phyloP scores from a whole-genome alignment of 1,140 invertebrate species.

The Drosophila ambigua region DNA sequence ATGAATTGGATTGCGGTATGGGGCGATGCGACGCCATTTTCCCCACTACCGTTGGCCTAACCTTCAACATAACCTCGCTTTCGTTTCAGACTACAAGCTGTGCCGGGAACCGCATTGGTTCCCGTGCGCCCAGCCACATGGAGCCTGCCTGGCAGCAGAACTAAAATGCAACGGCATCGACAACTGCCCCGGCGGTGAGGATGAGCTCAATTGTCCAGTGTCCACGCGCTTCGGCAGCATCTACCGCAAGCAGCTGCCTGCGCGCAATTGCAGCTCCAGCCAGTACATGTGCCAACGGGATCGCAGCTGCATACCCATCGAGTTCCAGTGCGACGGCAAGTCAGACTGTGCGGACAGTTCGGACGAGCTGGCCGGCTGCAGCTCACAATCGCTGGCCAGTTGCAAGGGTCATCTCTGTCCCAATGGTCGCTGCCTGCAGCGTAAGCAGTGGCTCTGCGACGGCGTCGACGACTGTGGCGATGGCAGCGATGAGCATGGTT shows the following conservation, averaged over 20 bases:
- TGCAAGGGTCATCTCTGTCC: constrained; percentile 72
- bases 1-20: constrained; percentile 88
- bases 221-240: constrained; percentile 4
- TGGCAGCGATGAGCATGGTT: constrained; percentile 87
- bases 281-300: constrained; percentile 86
- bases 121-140: constrained; percentile 70
- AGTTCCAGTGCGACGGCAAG: constrained; percentile 89
- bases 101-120: constrained; percentile 79
- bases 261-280: constrained; percentile 83
- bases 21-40: constrained; percentile 12
- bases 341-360: constrained; percentile 91
- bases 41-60: neutral
- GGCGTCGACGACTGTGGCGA: constrained; percentile 87
- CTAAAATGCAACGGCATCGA: constrained; percentile 84
- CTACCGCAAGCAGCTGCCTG: constrained; percentile 12
- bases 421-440: constrained; percentile 71
- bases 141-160: constrained; percentile 82
- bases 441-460: constrained; percentile 74
- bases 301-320: constrained; percentile 87
- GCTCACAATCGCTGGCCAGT: constrained; percentile 35
- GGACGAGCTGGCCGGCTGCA: constrained; percentile 88
- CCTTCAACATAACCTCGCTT: constrained; percentile 1
- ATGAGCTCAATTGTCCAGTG: constrained; percentile 79
- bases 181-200: constrained; percentile 85
- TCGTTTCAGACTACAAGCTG: constrained; percentile 60